Percentiles rank a stretch among this genome's conserved stretches.
These are phyloP conservation scores for Orthonychiurus folsomi DNA, from an alignment of 2,888 invertebrate genomes.

Conservation along the genomic window DNA sequence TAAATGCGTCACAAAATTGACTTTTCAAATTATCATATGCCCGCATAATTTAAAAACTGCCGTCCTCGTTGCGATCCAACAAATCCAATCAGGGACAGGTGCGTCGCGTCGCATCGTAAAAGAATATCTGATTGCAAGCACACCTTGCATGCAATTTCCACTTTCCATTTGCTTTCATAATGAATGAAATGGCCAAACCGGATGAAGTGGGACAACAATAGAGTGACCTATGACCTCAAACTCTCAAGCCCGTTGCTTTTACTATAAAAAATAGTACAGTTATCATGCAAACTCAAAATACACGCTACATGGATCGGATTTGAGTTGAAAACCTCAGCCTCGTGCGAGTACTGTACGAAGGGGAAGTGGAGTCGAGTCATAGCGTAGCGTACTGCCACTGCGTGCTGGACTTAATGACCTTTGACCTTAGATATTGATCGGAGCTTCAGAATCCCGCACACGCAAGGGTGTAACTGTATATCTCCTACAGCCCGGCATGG, in stretches of 20 bases:
- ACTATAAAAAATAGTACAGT: too few relatives aligned
- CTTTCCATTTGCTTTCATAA: not conserved
- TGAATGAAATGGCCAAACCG: slow-evolving; percentile 1
- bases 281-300: not conserved
- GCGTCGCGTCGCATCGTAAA: not conserved
- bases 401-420: not conserved
- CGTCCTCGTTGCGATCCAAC: too few relatives aligned
- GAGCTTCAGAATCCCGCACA: too few relatives aligned
- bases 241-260: not conserved
- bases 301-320: not conserved
- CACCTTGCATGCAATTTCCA: not conserved
- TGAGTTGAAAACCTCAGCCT: not conserved
- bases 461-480: too few relatives aligned
- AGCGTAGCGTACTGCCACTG: too few relatives aligned
- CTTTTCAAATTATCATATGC: too few relatives aligned
- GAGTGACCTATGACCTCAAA: not conserved
- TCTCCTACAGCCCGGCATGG: too few relatives aligned
- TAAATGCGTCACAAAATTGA: too few relatives aligned
- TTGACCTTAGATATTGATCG: not conserved
- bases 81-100: too few relatives aligned
- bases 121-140: not conserved
- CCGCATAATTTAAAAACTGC: too few relatives aligned
- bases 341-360: not conserved
- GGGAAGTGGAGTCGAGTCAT: not conserved
- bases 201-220: not conserved